A percentile compares a stretch with the other conserved stretches of the same genome.
Conservation (phyloP, 2,113 vertebrate species). For the Pogona vitticeps region DNA sequence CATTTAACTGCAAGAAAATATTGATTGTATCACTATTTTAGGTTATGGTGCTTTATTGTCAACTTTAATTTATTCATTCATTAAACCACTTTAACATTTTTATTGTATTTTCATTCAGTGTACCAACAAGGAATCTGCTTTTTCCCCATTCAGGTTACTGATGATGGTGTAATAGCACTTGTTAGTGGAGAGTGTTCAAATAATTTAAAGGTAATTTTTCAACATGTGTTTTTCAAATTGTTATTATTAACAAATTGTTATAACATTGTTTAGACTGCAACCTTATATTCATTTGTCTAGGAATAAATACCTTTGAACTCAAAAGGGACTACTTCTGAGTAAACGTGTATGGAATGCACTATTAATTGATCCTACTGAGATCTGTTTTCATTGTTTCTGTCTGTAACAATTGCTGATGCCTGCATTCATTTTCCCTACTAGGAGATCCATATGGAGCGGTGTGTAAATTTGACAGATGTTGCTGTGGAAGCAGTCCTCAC, state of each 20-base stretch:
- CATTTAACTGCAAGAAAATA: too few species aligned
- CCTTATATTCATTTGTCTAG: background rate
- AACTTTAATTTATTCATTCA: too few species aligned
- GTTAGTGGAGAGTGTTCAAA: constrained; percentile 82
- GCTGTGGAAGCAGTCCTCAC: constrained; percentile 83
- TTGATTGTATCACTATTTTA: too few species aligned
- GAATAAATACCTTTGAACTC: background rate
- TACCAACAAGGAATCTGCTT: constrained; percentile 9
- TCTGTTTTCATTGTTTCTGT: background rate
- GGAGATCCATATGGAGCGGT: constrained; percentile 87
- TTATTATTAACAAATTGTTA: background rate
- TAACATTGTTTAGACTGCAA: background rate
- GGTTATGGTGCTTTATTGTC: too few species aligned
- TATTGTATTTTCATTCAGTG: background rate
- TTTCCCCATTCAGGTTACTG: constrained; percentile 79
- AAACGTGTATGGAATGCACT: background rate
- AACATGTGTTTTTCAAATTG: background rate
- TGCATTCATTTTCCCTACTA: constrained; percentile 52
- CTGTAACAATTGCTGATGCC: background rate
- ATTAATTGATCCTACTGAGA: background rate
- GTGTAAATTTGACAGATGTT: constrained; percentile 80
- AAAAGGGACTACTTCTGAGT: background rate
- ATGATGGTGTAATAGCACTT: constrained; percentile 82
- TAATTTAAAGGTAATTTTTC: constrained; percentile 82
- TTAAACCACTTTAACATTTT: too few species aligned